Base-by-base conservation (phyloP, 2,113 vertebrate species). In the Talpa occidentalis region DNA sequence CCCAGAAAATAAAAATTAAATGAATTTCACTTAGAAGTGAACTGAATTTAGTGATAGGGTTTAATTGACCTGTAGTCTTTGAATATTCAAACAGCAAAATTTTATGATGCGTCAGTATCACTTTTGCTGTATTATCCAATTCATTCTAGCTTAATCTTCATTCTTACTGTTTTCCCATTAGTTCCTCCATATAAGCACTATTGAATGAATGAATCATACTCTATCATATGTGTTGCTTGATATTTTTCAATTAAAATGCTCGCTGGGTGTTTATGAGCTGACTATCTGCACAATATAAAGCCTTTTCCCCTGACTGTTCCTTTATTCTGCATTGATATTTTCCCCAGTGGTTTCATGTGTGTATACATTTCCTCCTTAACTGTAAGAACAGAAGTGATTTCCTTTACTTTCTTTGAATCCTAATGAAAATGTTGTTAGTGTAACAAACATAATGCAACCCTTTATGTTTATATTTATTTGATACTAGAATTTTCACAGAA, bases 1-100 rank as follows among this genome's bases (percentile, higher is more conserved):
- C 59, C 56, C 26, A 93, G 52, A 91, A 93, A 83, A 84, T 94
- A 95, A 96, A 95, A 96, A 83, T 59, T 94, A 94, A 92, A 70
- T 90, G 78, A 77, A 67, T 69, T 93, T 91, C 44, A 81, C 42
- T 96, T 92, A 96, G 44, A 92, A 84, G 37, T 59, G 24, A 93
- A 85, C 14, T 74, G 62, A 77, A 86, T 82, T 88, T 82, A 67
- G 83, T 70, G 52, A 60, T 44, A 81, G 66, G 89, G 52, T 83
- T 89, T 89, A 92, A 76, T 52, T 96, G 82, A 88, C 85, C 74
- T 85, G 14, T 2, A 70, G 37, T 35, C 24, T 96, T 95, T 94
- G 59, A 86, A 82, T 86, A 76, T 32, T 90, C 14, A 83, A 67
- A 49, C 8, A 64, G n/a, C 3, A 64, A 91, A 40, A 70, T 80